phyloP scores from a whole-genome alignment of 1,140 invertebrate species.

The Drosophila rhopaloa region DNA sequence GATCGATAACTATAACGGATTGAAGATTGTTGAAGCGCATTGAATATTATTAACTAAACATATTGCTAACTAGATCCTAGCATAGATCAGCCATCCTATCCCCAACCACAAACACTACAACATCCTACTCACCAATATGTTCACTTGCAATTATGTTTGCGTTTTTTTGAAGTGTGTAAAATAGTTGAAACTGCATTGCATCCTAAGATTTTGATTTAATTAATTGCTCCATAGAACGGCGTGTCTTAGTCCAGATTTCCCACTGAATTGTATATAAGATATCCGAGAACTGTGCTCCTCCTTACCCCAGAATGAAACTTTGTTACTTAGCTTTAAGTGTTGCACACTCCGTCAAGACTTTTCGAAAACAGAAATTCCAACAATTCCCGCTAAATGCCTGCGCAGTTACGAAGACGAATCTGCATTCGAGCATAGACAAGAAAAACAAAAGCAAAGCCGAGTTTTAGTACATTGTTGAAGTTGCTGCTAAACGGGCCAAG shows the following conservation, averaged over 20 bases:
- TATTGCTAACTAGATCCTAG: conserved; percentile 69
- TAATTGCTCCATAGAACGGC: conserved; percentile 49
- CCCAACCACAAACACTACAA: conserved; percentile 16
- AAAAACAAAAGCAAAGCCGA: conserved; percentile 25
- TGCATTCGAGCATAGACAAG: conserved; percentile 9
- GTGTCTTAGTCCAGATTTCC: conserved; percentile 52
- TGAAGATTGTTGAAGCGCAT: conserved; percentile 64
- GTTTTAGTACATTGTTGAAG: conserved; percentile 48
- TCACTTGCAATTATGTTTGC: conserved; percentile 21
- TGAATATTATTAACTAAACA: conserved; percentile 64
- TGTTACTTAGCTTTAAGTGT: conserved; percentile 81
- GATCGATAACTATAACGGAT: conserved; percentile 57
- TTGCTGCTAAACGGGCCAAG: conserved; percentile 41
- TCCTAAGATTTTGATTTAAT: conserved; percentile 9
- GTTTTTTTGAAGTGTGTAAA: conserved; percentile 63
- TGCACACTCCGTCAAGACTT: conserved; percentile 76
- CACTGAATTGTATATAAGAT: conserved; percentile 49
- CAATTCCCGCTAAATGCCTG: conserved; percentile 31
- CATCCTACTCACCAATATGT: conserved; percentile 26
- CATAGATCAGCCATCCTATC: conserved; percentile 60
- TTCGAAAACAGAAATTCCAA: conserved; percentile 44
- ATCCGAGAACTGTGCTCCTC: conserved; percentile 22
- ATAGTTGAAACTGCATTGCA: conserved; percentile 44
- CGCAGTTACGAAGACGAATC: conserved; percentile 17
- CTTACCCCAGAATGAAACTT: conserved; percentile 54